Percentiles rank a stretch among this genome's conserved stretches.
phyloP scores from a whole-genome alignment of 1,140 invertebrate genomes.

The Diplogasteroides magnus region DNA sequence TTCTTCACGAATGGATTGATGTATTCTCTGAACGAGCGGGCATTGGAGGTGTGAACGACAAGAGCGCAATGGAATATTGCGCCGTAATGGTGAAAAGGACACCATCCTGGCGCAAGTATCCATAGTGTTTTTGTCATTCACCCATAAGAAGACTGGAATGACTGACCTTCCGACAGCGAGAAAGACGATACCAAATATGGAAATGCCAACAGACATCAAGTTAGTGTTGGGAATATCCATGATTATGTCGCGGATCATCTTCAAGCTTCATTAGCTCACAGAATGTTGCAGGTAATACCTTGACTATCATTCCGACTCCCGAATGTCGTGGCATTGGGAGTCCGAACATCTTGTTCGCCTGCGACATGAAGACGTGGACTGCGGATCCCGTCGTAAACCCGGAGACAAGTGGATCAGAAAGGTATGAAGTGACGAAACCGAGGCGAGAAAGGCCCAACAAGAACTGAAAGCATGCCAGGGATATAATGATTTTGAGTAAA shows the following conservation, averaged over 20 bases:
- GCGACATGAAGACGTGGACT: conserved; percentile 47
- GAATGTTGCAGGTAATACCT: no score
- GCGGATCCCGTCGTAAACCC: conserved; percentile 54
- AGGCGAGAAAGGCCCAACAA: conserved; percentile 46
- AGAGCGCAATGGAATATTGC: no score
- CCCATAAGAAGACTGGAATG: no score
- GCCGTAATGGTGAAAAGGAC: no score
- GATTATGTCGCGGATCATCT: conserved; percentile 29
- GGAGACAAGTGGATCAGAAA: conserved; percentile 51
- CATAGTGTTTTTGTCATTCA: no score
- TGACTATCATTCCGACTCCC: conserved; percentile 47
- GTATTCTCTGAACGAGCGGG: no score
- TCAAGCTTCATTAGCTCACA: conserved; percentile 4
- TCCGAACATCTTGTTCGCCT: conserved; percentile 50
- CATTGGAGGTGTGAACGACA: no score
- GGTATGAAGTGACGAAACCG: conserved; percentile 51
- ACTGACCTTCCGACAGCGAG: conserved; percentile 56
- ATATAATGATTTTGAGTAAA: no score
- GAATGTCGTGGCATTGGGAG: conserved; percentile 39
- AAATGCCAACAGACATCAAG: conserved; percentile 56
- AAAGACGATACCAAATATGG: conserved; percentile 56
- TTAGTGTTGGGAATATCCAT: conserved; percentile 55
- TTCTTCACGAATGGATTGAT: conserved; percentile 59
- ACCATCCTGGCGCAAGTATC: no score
- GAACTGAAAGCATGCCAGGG: conserved; percentile 40